Evolutionary conservation across 2,113 vertebrate species (phyloP).

Genomic region (Brachyistius frenatus): DNA sequence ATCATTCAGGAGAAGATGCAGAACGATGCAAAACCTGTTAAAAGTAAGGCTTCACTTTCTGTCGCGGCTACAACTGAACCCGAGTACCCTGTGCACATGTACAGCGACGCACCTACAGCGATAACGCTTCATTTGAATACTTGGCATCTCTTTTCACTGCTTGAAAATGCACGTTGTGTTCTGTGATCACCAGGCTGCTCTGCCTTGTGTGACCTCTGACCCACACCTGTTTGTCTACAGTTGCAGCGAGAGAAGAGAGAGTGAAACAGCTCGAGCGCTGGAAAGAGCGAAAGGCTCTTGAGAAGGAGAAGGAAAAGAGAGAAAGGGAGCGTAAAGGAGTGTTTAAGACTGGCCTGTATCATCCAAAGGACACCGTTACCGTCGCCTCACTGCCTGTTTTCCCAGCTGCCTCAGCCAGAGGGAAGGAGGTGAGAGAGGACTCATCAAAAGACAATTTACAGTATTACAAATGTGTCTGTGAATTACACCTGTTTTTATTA

Average conservation of each 20-base stretch:
- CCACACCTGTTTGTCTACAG: constrained; percentile 15
- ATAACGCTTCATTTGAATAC: background rate
- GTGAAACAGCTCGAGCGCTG: constrained; percentile 90
- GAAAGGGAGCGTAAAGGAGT: constrained; percentile 87
- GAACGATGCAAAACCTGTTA: constrained; percentile 37
- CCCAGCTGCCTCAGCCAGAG: constrained; percentile 54
- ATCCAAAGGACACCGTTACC: constrained; percentile 76
- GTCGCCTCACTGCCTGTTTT: constrained; percentile 31
- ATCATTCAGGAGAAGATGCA: constrained; percentile 43
- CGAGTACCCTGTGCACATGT: background rate
- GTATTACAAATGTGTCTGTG: background rate
- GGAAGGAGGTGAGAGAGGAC: constrained; percentile 80
- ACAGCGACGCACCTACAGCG: too few relatives aligned
- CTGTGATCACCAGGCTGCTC: background rate
- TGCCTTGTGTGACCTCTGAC: background rate
- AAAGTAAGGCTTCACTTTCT: constrained; percentile 52
- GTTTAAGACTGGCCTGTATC: constrained; percentile 91
- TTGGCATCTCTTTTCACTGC: background rate
- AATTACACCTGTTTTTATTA: background rate
- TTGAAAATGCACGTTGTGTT: background rate
- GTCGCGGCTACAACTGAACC: background rate
- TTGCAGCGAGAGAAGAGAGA: constrained; percentile 80
- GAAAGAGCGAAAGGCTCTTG: constrained; percentile 90
- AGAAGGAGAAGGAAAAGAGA: constrained; percentile 89
- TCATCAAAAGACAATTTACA: background rate